phyloP scores from a whole-genome alignment of 2,113 vertebrate genomes.

The Corythoichthys intestinalis region DNA sequence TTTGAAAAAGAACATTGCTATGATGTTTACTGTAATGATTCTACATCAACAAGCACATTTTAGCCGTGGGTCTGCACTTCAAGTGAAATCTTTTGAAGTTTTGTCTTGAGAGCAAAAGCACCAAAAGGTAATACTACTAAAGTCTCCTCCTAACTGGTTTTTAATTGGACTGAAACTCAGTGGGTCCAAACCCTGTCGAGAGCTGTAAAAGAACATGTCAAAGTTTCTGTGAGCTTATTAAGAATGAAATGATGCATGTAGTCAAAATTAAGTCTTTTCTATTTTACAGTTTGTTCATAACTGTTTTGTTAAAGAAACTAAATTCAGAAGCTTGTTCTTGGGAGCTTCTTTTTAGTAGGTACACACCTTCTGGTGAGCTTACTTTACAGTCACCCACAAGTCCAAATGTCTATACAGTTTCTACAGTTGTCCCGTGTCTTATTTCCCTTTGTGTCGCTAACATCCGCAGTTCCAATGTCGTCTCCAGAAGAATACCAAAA shows the following conservation, averaged over 20 bases:
- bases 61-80: neutral
- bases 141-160: constrained; percentile 15
- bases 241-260: constrained; percentile 20
- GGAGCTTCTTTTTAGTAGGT: constrained; percentile 18
- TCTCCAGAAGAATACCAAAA: constrained; percentile 36
- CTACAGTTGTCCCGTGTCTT: constrained; percentile 48
- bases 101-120: neutral
- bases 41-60: constrained; percentile 13
- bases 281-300: constrained; percentile 12
- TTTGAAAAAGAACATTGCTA: constrained; percentile 23
- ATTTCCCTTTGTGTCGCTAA: constrained; percentile 40
- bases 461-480: constrained; percentile 27
- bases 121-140: neutral
- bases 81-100: neutral
- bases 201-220: neutral
- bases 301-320: constrained; percentile 1
- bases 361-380: constrained; percentile 29
- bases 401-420: constrained; percentile 59
- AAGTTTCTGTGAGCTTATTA: constrained; percentile 25
- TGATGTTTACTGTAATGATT: constrained; percentile 17
- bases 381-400: constrained; percentile 32
- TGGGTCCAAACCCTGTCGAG: neutral
- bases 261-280: constrained; percentile 15
- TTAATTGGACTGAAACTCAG: constrained; percentile 8
- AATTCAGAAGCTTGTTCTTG: neutral